A percentile compares a stretch with the other conserved stretches of the same genome.
phyloP scores from a whole-genome alignment of 1,140 invertebrate genomes.

The Drosophila subpulchrella region DNA sequence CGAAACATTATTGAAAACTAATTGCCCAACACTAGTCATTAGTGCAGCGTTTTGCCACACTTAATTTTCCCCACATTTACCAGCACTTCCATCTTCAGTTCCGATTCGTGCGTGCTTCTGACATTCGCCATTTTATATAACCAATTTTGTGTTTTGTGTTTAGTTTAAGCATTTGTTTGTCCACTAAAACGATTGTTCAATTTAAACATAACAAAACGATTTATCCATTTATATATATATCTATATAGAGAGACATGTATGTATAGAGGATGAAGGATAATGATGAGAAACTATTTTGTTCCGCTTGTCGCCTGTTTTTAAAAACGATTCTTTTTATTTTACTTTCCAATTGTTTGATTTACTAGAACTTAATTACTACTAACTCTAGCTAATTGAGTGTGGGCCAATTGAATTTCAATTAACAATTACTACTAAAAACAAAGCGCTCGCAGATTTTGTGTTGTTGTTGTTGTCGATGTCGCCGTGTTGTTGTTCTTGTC shows the following conservation, averaged over 20 bases:
- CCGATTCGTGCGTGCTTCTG: constrained; percentile 29
- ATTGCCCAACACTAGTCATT: constrained; percentile 53
- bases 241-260: constrained; percentile 33
- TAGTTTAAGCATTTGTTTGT: constrained; percentile 35
- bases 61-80: constrained; percentile 29
- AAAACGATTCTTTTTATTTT: constrained; percentile 58
- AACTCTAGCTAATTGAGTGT: constrained; percentile 67
- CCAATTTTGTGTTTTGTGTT: constrained; percentile 24
- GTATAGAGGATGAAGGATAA: constrained; percentile 49
- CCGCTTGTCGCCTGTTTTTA: constrained; percentile 84
- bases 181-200: constrained; percentile 43
- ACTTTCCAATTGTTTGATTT: constrained; percentile 56
- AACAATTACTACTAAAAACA: constrained; percentile 47
- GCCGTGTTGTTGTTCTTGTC: constrained; percentile 37
- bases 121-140: constrained; percentile 22
- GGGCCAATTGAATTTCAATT: constrained; percentile 45
- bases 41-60: constrained; percentile 31
- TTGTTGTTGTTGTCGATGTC: constrained; percentile 35
- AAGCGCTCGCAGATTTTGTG: constrained; percentile 37
- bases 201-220: constrained; percentile 45
- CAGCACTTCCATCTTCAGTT: constrained; percentile 45
- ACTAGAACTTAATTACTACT: constrained; percentile 61
- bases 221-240: constrained; percentile 25
- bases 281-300: constrained; percentile 84
- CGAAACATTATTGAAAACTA: constrained; percentile 43